Evolutionary conservation across 2,888 invertebrate genomes (phyloP).

Genomic region (Noctua fimbriata): DNA sequence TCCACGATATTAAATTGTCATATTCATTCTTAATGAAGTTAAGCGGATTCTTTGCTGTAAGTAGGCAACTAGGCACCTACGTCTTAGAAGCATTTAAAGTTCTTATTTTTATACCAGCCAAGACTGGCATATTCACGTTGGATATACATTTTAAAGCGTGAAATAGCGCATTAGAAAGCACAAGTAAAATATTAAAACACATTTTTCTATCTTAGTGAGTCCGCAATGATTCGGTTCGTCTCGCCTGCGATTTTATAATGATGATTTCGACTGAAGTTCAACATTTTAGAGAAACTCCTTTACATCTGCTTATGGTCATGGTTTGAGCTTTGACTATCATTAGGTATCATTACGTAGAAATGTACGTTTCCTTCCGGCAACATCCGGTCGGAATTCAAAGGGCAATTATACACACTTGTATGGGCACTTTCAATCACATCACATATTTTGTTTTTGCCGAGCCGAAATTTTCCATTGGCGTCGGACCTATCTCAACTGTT

Average conservation of each 20-base stretch:
- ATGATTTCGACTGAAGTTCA: slow-evolving; percentile 58
- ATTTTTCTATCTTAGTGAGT: slow-evolving; percentile 53
- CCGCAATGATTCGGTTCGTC: slow-evolving; percentile 56
- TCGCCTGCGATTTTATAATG: slow-evolving; percentile 70
- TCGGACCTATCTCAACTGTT: slow-evolving; percentile 7
- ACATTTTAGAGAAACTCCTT: slow-evolving; percentile 61
- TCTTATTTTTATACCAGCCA: neutral
- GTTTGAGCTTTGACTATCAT: slow-evolving; percentile 36
- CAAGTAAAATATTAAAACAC: slow-evolving; percentile 44
- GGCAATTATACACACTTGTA: slow-evolving; percentile 26
- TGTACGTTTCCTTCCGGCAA: slow-evolving; percentile 38
- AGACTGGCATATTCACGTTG: slow-evolving; percentile 17
- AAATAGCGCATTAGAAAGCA: slow-evolving; percentile 67
- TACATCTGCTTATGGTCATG: slow-evolving; percentile 38
- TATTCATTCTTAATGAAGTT: neutral
- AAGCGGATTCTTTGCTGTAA: neutral
- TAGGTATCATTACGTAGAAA: slow-evolving; percentile 41
- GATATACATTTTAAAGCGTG: slow-evolving; percentile 43
- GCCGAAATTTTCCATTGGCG: neutral
- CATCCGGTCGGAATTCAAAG: slow-evolving; percentile 28
- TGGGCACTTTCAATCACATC: slow-evolving; percentile 22
- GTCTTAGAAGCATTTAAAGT: neutral
- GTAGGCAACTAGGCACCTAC: neutral
- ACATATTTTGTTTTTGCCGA: slow-evolving; percentile 14
- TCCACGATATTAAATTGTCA: neutral